Evolutionary conservation across 2,888 invertebrate genomes (phyloP), one percentile per base, ranked within the genome.

Genomic region (Drosophila affinis): DNA sequence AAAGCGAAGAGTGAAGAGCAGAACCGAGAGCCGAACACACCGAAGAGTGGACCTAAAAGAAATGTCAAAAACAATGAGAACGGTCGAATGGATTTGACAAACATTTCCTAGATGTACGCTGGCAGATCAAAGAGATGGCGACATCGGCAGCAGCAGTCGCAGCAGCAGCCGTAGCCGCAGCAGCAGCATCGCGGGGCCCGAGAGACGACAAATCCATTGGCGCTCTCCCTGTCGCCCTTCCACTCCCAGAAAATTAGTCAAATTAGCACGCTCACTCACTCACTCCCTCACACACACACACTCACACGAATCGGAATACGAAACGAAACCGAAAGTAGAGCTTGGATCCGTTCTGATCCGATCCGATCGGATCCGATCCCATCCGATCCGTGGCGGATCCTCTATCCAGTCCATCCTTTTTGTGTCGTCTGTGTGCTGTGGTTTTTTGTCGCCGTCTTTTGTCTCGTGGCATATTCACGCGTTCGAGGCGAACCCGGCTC

Each of bases 51-150:
- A 67, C 58, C 80, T 79, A 86, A 82, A 87, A 89, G 89, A 90
- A 91, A 91, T 91, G 92, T 92, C 92, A 92, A 91, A 91, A 91
- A 90, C 90, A 90, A 91, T 92, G 90, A 92, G 90, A 90, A 91
- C 91, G 92, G 91, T 92, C 91, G 87, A 91, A 81, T 90, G 91
- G 89, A 89, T 91, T 91, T 92, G 92, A 92, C 91, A 92, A 92
- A 92, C 92, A 91, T 92, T 92, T 92, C 92, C 92, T 92, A 92
- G 92, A 92, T 92, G 91, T 83, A 88, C 91, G 89, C 86, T 91
- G 92, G 91, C 92, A 92, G 91, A 91, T 92, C 91, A 92, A 91
- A 92, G 72, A 72, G 90, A 84, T 81, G 68, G 77, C 89, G 79
- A 79, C 80, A 64, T 57, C 86, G 80, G 72, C 78, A 77, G 77